Conservation (phyloP, 2,888 invertebrate genomes). For the Eucera pruinosa region DNA sequence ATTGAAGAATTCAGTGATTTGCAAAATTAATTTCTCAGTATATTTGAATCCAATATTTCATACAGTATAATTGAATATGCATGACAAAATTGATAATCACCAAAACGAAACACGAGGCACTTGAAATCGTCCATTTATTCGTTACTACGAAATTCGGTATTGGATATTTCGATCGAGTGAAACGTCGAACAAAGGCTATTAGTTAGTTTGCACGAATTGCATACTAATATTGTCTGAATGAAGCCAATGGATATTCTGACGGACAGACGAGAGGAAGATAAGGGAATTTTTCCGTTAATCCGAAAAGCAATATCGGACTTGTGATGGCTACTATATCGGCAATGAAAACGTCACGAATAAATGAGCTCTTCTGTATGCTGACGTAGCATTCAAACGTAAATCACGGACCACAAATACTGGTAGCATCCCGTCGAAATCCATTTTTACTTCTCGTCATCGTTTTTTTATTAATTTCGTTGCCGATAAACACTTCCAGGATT, state of each 20-base stretch:
- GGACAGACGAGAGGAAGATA: not conserved
- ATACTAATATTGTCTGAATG: conserved; percentile 28
- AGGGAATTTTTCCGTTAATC: conserved; percentile 38
- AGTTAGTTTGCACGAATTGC: conserved; percentile 8
- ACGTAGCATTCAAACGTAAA: conserved; percentile 1
- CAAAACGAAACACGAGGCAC: not conserved
- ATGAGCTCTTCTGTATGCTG: conserved; percentile 34
- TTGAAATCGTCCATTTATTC: not conserved
- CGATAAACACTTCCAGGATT: not conserved
- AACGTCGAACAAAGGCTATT: conserved; percentile 18
- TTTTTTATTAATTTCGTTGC: conserved; percentile 21
- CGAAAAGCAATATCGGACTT: conserved; percentile 42
- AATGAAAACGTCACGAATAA: conserved; percentile 33
- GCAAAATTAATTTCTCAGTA: no score
- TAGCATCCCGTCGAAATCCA: conserved; percentile 3
- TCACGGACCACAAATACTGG: conserved; percentile 20
- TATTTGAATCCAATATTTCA: no score
- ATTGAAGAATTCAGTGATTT: no score
- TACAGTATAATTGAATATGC: not conserved
- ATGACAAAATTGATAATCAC: not conserved
- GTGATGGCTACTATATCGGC: not conserved
- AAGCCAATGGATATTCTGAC: conserved; percentile 10
- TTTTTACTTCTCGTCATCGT: conserved; percentile 12
- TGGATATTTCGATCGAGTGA: not conserved
- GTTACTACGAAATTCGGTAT: not conserved